phyloP scores from a whole-genome alignment of 2,113 vertebrate genomes.

The Gopherus evgoodei region DNA sequence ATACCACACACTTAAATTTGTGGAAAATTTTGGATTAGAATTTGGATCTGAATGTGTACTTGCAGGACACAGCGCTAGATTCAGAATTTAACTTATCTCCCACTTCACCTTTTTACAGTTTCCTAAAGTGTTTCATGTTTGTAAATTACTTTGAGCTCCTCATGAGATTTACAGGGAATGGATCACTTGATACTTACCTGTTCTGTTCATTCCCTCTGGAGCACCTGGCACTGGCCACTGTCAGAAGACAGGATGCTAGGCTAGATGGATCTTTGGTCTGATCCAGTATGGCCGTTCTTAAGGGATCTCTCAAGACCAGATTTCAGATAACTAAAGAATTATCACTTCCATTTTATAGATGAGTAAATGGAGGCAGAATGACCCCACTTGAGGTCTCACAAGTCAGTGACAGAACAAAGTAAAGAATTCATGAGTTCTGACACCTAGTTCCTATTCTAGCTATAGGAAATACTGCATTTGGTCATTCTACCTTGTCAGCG shows the following conservation, averaged over 20 bases:
- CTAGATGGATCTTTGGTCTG: too few relatives aligned
- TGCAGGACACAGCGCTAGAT: not conserved
- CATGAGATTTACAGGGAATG: too few relatives aligned
- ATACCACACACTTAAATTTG: not conserved
- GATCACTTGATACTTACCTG: too few relatives aligned
- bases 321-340: not conserved
- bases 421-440: not conserved
- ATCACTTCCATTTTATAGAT: not conserved
- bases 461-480: not conserved
- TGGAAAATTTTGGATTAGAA: not conserved
- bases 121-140: not conserved
- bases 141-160: not conserved
- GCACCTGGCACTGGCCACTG: too few relatives aligned
- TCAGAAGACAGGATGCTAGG: too few relatives aligned
- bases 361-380: not conserved
- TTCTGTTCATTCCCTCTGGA: too few relatives aligned
- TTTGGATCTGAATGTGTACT: not conserved
- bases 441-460: not conserved
- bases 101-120: not conserved
- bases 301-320: not conserved
- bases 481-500: not conserved
- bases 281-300: too few relatives aligned
- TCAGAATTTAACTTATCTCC: not conserved
- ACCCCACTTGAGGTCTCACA: not conserved
- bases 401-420: not conserved